These are phyloP conservation scores for Drosophila hawaiiensis DNA, from an alignment of 2,888 invertebrate species.

Conservation along the genomic window DNA sequence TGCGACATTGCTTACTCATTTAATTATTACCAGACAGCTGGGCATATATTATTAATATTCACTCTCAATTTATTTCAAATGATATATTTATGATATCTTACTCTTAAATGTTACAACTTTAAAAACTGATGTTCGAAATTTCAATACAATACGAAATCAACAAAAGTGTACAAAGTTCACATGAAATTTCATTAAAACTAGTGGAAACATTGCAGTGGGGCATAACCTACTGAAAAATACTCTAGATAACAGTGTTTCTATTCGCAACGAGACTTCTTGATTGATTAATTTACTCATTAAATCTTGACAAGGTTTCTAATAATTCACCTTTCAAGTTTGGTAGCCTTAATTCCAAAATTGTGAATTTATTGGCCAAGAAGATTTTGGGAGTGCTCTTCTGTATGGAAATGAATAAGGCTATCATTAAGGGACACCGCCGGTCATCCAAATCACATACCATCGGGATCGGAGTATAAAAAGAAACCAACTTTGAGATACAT, in stretches of 20 bases:
- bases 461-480: not conserved
- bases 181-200: not conserved
- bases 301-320: not conserved
- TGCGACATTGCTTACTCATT: constrained; percentile 3
- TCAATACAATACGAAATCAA: not conserved
- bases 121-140: not conserved
- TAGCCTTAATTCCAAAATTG: not conserved
- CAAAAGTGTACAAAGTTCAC: not conserved
- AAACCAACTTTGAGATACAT: not conserved
- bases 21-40: not conserved
- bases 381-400: not conserved
- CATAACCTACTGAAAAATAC: not conserved
- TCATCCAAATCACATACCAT: not conserved
- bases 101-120: not conserved
- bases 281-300: not conserved
- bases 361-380: not conserved
- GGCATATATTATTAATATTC: not conserved
- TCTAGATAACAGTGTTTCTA: not conserved
- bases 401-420: not conserved
- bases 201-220: not conserved
- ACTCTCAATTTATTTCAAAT: not conserved
- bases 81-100: not conserved
- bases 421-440: not conserved
- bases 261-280: not conserved
- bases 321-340: not conserved